Conservation (phyloP, 2,888 invertebrate genomes). For the Caenorhabditis doughertyi region DNA sequence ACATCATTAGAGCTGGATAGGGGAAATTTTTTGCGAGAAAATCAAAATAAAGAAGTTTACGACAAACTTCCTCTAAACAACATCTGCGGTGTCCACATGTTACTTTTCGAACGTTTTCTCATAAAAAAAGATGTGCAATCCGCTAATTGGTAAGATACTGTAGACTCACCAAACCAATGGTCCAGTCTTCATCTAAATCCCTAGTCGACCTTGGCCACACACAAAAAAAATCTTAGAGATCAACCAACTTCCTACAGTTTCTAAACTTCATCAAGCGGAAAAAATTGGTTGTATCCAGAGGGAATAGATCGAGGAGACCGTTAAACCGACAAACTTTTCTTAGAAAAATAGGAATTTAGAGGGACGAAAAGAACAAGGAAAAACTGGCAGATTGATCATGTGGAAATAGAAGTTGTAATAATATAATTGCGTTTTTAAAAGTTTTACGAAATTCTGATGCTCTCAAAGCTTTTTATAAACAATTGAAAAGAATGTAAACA, state of each 20-base stretch:
- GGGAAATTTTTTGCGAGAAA: too few relatives aligned
- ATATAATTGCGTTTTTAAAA: not conserved
- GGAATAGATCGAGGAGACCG: conserved; percentile 15
- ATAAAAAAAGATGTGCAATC: too few relatives aligned
- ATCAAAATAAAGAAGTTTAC: too few relatives aligned
- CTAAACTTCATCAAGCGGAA: conserved; percentile 40
- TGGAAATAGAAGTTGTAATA: conserved; percentile 33
- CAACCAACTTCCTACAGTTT: conserved; percentile 31
- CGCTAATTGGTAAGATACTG: conserved; percentile 1
- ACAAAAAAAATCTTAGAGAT: conserved; percentile 1
- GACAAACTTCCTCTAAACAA: too few relatives aligned
- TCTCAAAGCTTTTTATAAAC: not conserved
- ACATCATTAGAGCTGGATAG: too few relatives aligned
- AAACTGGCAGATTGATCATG: conserved; percentile 40
- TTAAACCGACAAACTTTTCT: conserved; percentile 10
- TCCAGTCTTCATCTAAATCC: conserved; percentile 3
- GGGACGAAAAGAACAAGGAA: not conserved
- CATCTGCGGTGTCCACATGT: too few relatives aligned
- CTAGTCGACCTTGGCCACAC: not conserved
- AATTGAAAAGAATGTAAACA: conserved; percentile 22
- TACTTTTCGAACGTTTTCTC: too few relatives aligned
- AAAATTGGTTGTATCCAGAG: conserved; percentile 36
- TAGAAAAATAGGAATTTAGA: not conserved
- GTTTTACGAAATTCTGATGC: not conserved
- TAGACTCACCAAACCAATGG: not conserved